Percentiles rank a stretch among this genome's conserved stretches.
Evolutionary conservation across 1,140 invertebrate genomes (phyloP).

Genomic region (Diuraphis noxia): DNA sequence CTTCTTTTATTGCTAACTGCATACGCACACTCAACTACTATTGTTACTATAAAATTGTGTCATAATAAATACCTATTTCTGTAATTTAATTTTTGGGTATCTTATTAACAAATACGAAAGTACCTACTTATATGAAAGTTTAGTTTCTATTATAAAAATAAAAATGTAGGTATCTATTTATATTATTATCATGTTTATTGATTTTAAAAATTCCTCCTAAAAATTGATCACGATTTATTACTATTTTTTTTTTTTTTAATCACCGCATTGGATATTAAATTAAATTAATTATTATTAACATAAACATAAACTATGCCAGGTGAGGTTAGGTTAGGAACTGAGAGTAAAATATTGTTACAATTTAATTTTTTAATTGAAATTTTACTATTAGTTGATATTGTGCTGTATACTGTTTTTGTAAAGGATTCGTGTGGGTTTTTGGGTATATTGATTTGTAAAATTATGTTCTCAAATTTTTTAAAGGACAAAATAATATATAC

Average conservation of each 20-base stretch:
- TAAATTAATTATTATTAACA: not conserved
- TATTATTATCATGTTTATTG: not conserved
- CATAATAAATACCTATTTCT: not conserved
- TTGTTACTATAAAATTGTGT: not conserved
- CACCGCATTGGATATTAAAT: not conserved
- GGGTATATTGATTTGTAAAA: slow-evolving; percentile 7
- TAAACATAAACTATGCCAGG: too few species aligned
- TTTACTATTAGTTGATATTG: not conserved
- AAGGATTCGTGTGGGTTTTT: not conserved
- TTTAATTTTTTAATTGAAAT: not conserved
- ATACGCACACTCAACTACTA: not conserved
- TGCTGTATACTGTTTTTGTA: not conserved
- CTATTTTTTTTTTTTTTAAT: not conserved
- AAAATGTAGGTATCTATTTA: not conserved
- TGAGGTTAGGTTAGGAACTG: not conserved
- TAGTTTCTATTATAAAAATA: not conserved
- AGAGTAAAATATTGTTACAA: not conserved
- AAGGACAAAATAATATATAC: not conserved
- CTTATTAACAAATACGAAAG: not conserved
- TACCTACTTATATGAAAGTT: not conserved
- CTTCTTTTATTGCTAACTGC: not conserved
- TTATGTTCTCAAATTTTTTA: not conserved
- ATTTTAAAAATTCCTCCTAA: not conserved
- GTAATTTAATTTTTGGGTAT: not conserved
- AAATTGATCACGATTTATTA: not conserved